Conservation (phyloP, 2,888 invertebrate genomes). For the Synergus laeviventris region DNA sequence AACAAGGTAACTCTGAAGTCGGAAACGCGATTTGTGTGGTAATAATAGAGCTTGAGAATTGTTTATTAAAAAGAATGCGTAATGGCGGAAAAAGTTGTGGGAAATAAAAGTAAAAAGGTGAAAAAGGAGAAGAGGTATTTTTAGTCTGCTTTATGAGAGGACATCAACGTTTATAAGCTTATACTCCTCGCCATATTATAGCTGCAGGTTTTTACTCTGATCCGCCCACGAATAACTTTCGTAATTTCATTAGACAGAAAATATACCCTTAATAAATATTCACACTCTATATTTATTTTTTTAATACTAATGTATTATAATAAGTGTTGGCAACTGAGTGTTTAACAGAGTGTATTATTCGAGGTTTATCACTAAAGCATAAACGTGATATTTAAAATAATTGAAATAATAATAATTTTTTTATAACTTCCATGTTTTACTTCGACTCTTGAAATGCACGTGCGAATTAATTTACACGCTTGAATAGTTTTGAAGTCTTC, state of each 20-base stretch:
- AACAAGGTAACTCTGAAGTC: background rate
- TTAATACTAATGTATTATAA: background rate
- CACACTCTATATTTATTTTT: background rate
- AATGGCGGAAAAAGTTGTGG: background rate
- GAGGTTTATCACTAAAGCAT: slow-evolving; percentile 45
- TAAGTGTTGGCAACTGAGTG: background rate
- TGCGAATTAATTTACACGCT: background rate
- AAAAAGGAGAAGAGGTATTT: slow-evolving; percentile 46
- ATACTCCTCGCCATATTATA: background rate
- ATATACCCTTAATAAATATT: too few relatives aligned
- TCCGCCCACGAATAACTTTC: background rate
- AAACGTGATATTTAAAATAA: too few relatives aligned
- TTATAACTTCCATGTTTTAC: slow-evolving; percentile 55
- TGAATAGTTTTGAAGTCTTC: background rate
- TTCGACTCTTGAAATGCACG: background rate
- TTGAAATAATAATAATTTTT: too few relatives aligned
- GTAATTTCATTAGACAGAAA: background rate
- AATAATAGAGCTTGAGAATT: background rate
- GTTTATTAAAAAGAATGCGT: background rate
- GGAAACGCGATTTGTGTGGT: slow-evolving; percentile 15
- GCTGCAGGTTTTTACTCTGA: background rate
- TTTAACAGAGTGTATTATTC: background rate
- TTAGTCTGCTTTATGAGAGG: slow-evolving; percentile 17
- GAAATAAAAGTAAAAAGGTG: slow-evolving; percentile 14
- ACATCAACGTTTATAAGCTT: slow-evolving; percentile 6